phyloP scores from a whole-genome alignment of 2,888 invertebrate genomes.

The Trachelus troglodyta region DNA sequence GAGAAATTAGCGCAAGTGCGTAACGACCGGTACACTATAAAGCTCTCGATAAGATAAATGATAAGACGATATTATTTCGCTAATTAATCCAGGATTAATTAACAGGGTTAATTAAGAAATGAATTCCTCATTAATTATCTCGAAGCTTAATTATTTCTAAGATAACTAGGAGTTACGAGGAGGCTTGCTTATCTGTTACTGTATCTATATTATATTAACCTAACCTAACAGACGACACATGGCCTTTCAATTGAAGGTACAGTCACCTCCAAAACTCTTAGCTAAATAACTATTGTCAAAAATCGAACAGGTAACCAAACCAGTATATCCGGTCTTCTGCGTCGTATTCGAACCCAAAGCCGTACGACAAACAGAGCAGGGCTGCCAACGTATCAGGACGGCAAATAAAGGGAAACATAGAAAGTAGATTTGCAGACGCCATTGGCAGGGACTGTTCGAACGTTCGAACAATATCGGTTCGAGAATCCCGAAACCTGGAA shows the following conservation, averaged over 20 bases:
- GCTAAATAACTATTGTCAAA: not conserved
- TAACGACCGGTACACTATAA: not conserved
- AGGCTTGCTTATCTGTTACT: not conserved
- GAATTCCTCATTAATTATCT: not conserved
- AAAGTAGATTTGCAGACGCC: not conserved
- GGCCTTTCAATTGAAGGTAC: not conserved
- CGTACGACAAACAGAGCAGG: not conserved
- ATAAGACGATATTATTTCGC: not conserved
- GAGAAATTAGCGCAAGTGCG: not conserved
- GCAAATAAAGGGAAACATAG: not conserved
- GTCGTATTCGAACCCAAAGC: not conserved
- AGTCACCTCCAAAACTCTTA: not conserved
- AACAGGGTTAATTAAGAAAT: not conserved
- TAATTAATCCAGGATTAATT: not conserved
- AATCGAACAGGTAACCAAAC: not conserved
- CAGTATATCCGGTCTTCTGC: not conserved
- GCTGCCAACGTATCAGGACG: not conserved
- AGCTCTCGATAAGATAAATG: not conserved
- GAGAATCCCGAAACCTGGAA: not conserved
- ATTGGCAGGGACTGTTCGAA: not conserved
- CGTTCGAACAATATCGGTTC: not conserved
- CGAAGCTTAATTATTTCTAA: no score
- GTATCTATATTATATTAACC: not conserved
- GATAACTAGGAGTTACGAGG: no score
- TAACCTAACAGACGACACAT: not conserved